Base-by-base conservation (phyloP, 2,888 invertebrate genomes). In the Arge pagana region DNA sequence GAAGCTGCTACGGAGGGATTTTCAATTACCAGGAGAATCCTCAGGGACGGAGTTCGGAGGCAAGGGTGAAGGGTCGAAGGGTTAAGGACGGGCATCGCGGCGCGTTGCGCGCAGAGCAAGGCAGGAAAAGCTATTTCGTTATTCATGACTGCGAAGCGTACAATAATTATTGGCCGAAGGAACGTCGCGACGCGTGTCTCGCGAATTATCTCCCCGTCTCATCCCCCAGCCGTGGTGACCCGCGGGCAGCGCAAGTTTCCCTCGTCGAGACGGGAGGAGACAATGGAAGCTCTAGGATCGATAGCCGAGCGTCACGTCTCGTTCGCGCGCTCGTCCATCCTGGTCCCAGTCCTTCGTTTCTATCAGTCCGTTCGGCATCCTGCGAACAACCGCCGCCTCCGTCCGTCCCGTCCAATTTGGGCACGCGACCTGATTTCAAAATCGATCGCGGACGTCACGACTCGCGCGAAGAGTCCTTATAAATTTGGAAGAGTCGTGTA, bases 391-490 rank as follows among this genome's bases (percentile, higher is more conserved):
- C 33, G 36, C 33, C 54, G n/a, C 24, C 42, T 45, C 35, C 52
- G 55, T 26, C 50, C 37, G 43, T 49, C 31, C 36, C 33, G 31
- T 37, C 37, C 36, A 40, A 40, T 40, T 40, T 28, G 30, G 33
- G 35, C 8, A 15, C 36, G 23, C 42, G 39, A 23, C 45, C 40
- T 50, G 50, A 30, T 57, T 50, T 48, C 49, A 57, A 57, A 53
- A 53, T 50, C 28, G 41, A 41, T 39, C 39, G 39, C 39, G 49
- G 41, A 52, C 64, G 58, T 60, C 53, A 63, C 53, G 45, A 31
- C 31, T 23, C 24, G 11, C 6, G 50, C 16, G 30, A 15, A 11
- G 28, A 54, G 56, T 64, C 56, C 62, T 65, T 64, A 62, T 57
- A 51, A 51, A 51, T 51, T 51, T 51, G 50, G 42, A 15, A 51